These are phyloP conservation scores for Muscicapa adusta DNA, from an alignment of 2,113 vertebrate species.

Conservation along the genomic window DNA sequence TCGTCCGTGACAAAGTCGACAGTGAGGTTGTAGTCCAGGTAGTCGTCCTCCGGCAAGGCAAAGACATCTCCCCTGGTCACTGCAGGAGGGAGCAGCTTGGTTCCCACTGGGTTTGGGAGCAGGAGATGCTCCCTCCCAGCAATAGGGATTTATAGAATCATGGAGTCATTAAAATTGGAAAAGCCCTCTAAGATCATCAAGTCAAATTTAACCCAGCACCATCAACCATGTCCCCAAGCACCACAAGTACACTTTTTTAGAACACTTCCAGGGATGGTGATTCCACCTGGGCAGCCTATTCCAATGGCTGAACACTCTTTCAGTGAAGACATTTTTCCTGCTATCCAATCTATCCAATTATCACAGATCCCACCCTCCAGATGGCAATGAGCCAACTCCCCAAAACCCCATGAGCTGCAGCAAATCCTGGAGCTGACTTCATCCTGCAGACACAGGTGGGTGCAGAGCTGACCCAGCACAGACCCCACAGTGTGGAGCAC, in stretches of 20 bases:
- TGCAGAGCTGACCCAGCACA: neutral
- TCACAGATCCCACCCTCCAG: fast-evolving
- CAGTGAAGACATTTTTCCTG: neutral
- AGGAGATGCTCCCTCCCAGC: neutral
- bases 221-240: neutral
- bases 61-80: conserved; percentile 91
- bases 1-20: fast-evolving
- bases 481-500: fast-evolving
- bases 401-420: fast-evolving
- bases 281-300: neutral
- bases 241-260: neutral
- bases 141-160: fast-evolving
- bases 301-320: neutral
- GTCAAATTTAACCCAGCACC: neutral
- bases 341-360: neutral
- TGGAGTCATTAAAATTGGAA: neutral
- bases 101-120: neutral
- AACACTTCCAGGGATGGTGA: neutral
- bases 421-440: neutral
- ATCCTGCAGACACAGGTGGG: fast-evolving
- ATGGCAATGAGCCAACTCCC: neutral
- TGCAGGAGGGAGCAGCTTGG: neutral
- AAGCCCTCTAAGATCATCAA: neutral
- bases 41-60: conserved; percentile 81
- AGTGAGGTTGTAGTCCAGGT: conserved; percentile 28